Percentiles rank a stretch among this genome's conserved stretches.
Conservation (phyloP, 2,888 invertebrate genomes). For the Lithosia quadra region DNA sequence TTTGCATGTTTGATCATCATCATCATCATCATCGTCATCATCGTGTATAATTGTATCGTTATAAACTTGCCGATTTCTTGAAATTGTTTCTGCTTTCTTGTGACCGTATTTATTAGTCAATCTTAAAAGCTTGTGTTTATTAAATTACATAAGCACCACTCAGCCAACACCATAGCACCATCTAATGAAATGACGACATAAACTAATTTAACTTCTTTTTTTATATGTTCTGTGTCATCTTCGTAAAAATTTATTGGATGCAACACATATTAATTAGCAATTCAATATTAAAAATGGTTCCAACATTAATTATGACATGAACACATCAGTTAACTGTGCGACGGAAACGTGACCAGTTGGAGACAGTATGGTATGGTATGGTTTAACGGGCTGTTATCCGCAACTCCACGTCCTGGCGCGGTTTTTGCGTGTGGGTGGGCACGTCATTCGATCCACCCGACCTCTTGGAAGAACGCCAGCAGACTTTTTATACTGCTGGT, state of each 20-base stretch:
- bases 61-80: neutral
- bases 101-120: neutral
- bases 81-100: neutral
- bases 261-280: conserved; percentile 33
- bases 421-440: too few species aligned
- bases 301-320: conserved; percentile 27
- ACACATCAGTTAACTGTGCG: conserved; percentile 14
- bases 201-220: conserved; percentile 35
- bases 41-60: neutral
- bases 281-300: conserved; percentile 26
- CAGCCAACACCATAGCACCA: neutral
- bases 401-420: too few species aligned
- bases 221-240: conserved; percentile 31
- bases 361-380: too few species aligned
- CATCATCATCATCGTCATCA: neutral
- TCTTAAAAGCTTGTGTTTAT: conserved; percentile 9
- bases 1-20: neutral
- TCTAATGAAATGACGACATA: conserved; percentile 21
- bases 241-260: conserved; percentile 36
- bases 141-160: conserved; percentile 3
- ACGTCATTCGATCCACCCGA: too few species aligned
- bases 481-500: too few species aligned
- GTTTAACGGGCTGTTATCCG: too few species aligned
- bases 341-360: neutral
- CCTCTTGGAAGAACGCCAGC: too few species aligned